These are phyloP conservation scores for Scaptomyza cyrtandrae DNA, from an alignment of 2,888 invertebrate genomes.

Conservation along the genomic window DNA sequence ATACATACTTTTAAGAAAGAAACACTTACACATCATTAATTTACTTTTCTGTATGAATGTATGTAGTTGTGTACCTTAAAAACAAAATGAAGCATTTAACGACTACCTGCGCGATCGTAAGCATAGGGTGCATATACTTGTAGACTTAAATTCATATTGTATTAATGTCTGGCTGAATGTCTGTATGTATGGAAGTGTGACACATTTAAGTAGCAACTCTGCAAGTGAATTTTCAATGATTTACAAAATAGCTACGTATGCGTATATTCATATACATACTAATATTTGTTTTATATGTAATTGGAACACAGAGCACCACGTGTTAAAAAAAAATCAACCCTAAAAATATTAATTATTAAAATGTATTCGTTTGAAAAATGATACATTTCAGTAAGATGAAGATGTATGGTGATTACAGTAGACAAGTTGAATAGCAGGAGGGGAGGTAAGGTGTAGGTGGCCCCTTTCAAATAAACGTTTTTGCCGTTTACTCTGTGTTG, in stretches of 20 bases:
- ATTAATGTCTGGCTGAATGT: constrained; percentile 3
- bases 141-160: constrained; percentile 2
- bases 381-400: constrained; percentile 35
- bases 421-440: not conserved
- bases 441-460: not conserved
- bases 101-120: constrained; percentile 43
- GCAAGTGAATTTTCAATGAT: constrained; percentile 42
- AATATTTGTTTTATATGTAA: constrained; percentile 9
- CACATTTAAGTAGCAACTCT: constrained; percentile 33
- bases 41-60: not conserved
- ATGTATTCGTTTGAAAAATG: constrained; percentile 19
- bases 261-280: not conserved
- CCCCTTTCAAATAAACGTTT: constrained; percentile 3
- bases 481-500: constrained; percentile 10
- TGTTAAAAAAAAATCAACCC: constrained; percentile 77
- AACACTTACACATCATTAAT: no score
- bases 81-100: constrained; percentile 27
- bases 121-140: not conserved
- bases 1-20: not conserved
- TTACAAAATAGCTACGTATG: constrained; percentile 33
- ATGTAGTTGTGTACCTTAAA: constrained; percentile 1
- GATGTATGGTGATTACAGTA: constrained; percentile 7
- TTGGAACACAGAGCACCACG: constrained; percentile 65
- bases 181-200: constrained; percentile 23
- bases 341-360: constrained; percentile 60